Base-by-base conservation (phyloP, 2,888 invertebrate species). In the Drosophila antonietae region DNA sequence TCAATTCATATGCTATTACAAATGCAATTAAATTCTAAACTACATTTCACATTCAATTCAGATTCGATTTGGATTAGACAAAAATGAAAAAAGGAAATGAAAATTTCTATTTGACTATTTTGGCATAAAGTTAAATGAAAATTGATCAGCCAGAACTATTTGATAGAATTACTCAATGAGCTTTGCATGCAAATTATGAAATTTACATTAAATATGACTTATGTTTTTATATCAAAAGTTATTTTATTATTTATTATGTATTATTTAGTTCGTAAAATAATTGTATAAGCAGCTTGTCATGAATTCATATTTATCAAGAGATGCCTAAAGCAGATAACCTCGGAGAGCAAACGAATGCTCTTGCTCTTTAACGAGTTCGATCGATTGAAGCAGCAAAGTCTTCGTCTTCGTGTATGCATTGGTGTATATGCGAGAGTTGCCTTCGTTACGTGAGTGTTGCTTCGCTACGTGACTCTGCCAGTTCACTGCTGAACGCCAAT, bases 1-100 rank as follows among this genome's bases (percentile, higher is more conserved):
- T 31, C 20, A 39, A 49, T 39, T 43, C 61, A 53, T 53, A 43
- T 39, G 53, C 53, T 9, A 61, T 44, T 43, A 55, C 43, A 35
- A 61, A 44, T 33, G 18, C 61, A 61, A 61, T 55, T 35, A 43
- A 43, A 55, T 61, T 43, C 61, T 23, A 14, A 55, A 55, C 20
- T 44, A 15, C 49, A 59, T 41, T 49, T 20, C 59, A 41, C 18
- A 49, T 31, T 47, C 46, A 37, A 47, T 47, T 37, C 58, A 14
- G 28, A 58, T 46, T 47, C 58, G 46, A 58, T 47, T 46, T 37
- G 58, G 58, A 58, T 58, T 58, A 58, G 15, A 47, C 23, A 20
- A 15, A 57, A 43, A 35, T 4, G 23, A 58, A 35, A 44, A 18
- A 28, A 39, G 12, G 1, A 33, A 51, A 35, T 2, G 20, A n/a